Base-by-base conservation (phyloP, 2,888 invertebrate species). In the Drosophila conformis region DNA sequence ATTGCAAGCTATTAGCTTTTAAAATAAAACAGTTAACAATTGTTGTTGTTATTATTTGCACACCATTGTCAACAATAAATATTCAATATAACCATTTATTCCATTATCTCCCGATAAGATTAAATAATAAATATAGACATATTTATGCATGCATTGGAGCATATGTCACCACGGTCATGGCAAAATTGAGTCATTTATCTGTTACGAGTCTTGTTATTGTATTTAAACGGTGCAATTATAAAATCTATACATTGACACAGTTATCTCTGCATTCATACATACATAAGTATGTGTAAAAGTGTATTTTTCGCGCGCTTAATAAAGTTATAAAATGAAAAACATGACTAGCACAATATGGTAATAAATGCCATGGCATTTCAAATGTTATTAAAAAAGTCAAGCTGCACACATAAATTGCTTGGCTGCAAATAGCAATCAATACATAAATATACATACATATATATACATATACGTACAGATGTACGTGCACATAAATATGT, bases 291-390 rank as follows among this genome's bases (percentile, higher is more conserved):
- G n/a, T 36, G 58, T 56, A 68, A 40, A 49, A 48, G 60, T 77
- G 57, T 78, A 59, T 74, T 78, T 82, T 75, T 83, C 73, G 83
- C 66, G 84, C 66, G 72, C 65, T 76, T 84, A 74, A 89, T 84
- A 67, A 79, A 77, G 80, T 85, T 87, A 82, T 85, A 78, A 89
- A 85, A 73, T 63, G 62, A 67, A 67, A 82, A 79, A 80, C 78
- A 80, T 78, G 78, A 78, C 78, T 69, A 73, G 67, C 83, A 82
- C 71, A 87, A 80, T 85, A 87, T 89, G 88, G 80, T 87, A 89
- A 87, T 87, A 88, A 87, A 87, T 87, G 87, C 81, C 87, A 83
- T 86, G 89, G 89, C 90, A 86, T 90, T 87, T 89, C 83, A 86
- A 86, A 89, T 75, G 81, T 78, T 88, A 83, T 83, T 85, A 82